Percentiles rank a stretch among this genome's conserved stretches.
These are phyloP conservation scores for Hirundichthys speculiger DNA, from an alignment of 2,113 vertebrate genomes.

Conservation along the genomic window DNA sequence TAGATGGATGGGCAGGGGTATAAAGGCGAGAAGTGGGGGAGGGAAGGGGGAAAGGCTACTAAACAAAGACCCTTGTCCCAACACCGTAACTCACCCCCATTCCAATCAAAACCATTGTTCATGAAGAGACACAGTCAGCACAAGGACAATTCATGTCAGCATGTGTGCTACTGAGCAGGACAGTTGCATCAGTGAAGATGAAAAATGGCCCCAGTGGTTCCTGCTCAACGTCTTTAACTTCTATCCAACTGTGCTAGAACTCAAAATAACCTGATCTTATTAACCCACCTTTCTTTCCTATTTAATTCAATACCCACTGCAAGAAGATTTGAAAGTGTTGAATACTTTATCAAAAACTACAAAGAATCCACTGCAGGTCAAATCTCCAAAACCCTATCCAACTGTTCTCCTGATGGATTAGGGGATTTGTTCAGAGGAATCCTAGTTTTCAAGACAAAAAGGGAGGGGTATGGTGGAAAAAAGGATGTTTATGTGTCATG, in stretches of 20 bases:
- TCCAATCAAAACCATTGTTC: constrained; percentile 73
- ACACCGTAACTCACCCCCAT: constrained; percentile 71
- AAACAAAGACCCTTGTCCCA: constrained; percentile 82
- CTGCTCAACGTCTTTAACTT: constrained; percentile 2
- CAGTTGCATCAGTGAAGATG: constrained; percentile 9
- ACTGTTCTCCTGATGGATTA: constrained; percentile 68
- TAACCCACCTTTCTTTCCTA: constrained; percentile 6
- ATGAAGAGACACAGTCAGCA: constrained; percentile 64
- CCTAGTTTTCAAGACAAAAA: constrained; percentile 63
- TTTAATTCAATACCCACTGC: background rate
- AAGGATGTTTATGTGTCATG: constrained; percentile 24
- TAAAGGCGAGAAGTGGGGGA: constrained; percentile 69
- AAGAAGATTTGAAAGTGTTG: constrained; percentile 17
- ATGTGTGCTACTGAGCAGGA: constrained; percentile 55
- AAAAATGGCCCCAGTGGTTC: constrained; percentile 13
- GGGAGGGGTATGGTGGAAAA: constrained; percentile 37
- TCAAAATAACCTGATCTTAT: constrained; percentile 15
- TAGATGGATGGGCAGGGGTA: constrained; percentile 73
- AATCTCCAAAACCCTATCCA: constrained; percentile 56
- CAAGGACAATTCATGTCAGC: constrained; percentile 70
- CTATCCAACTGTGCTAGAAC: background rate
- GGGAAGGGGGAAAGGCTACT: constrained; percentile 60
- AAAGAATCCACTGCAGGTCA: constrained; percentile 47
- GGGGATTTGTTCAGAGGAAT: constrained; percentile 73
- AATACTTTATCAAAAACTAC: constrained; percentile 38